phyloP scores from a whole-genome alignment of 2,888 invertebrate genomes.

The Abrostola tripartita region DNA sequence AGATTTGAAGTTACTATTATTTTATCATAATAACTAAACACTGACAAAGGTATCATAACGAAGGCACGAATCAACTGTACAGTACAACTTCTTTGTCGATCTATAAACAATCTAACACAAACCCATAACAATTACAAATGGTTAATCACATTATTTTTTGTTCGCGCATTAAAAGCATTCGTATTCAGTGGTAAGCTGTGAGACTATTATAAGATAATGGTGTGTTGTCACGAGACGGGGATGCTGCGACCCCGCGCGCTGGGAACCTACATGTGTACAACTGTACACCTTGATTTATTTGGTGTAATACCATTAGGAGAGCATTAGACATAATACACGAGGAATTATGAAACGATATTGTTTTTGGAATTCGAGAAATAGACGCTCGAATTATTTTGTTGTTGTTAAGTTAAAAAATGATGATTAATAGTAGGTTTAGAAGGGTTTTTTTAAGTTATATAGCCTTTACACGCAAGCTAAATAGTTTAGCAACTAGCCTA shows the following conservation, averaged over 20 bases:
- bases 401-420: conserved; percentile 2
- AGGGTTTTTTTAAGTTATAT: no score
- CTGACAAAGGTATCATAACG: no score
- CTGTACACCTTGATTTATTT: conserved; percentile 41
- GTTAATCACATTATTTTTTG: conserved; percentile 17
- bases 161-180: conserved; percentile 34
- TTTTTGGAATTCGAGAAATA: background rate
- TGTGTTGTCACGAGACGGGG: conserved; percentile 51
- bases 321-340: conserved; percentile 32
- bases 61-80: no score
- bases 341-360: conserved; percentile 25
- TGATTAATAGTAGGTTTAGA: no score
- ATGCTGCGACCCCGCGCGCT: conserved; percentile 26
- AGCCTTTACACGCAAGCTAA: no score
- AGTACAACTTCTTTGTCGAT: no score
- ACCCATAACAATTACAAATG: background rate
- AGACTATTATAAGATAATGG: conserved; percentile 55
- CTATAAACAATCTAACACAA: conserved; percentile 6
- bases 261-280: conserved; percentile 49
- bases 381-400: background rate
- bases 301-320: conserved; percentile 26
- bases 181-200: conserved; percentile 41
- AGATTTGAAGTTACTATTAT: no score
- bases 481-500: no score
- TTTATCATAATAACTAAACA: no score